A percentile compares a stretch with the other conserved stretches of the same genome.
Conservation (phyloP, 2,888 invertebrate species). For the Allygus modestus region DNA sequence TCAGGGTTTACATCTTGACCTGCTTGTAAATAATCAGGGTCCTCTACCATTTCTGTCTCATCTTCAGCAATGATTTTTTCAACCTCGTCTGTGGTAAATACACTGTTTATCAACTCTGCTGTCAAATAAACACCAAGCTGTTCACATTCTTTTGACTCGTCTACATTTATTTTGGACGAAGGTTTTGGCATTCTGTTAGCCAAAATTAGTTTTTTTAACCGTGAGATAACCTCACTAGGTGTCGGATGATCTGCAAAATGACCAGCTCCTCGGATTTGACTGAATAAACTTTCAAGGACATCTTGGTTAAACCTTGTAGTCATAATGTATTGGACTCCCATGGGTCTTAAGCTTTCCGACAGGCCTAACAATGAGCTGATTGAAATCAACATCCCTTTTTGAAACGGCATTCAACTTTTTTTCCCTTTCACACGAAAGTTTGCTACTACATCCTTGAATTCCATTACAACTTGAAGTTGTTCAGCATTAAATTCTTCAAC, state of each 20-base stretch:
- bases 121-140: neutral
- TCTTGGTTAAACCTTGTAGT: neutral
- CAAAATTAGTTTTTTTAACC: constrained; percentile 13
- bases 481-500: neutral
- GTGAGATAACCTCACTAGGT: neutral
- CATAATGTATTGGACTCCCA: neutral
- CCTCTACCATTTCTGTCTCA: neutral
- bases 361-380: neutral
- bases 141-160: neutral
- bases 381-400: constrained; percentile 1
- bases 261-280: constrained; percentile 33
- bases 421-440: constrained; percentile 2
- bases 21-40: neutral
- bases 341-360: neutral
- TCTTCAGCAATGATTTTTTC: neutral
- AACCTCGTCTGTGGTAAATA: neutral
- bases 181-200: constrained; percentile 40
- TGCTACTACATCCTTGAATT: neutral
- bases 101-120: constrained; percentile 12
- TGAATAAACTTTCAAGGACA: constrained; percentile 27
- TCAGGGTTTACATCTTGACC: neutral
- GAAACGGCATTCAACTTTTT: constrained; percentile 7
- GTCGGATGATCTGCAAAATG: constrained; percentile 33
- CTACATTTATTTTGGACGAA: constrained; percentile 9
- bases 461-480: neutral